These are phyloP conservation scores for Rhinoptilus africanus DNA, from an alignment of 2,113 vertebrate genomes.

Conservation along the genomic window DNA sequence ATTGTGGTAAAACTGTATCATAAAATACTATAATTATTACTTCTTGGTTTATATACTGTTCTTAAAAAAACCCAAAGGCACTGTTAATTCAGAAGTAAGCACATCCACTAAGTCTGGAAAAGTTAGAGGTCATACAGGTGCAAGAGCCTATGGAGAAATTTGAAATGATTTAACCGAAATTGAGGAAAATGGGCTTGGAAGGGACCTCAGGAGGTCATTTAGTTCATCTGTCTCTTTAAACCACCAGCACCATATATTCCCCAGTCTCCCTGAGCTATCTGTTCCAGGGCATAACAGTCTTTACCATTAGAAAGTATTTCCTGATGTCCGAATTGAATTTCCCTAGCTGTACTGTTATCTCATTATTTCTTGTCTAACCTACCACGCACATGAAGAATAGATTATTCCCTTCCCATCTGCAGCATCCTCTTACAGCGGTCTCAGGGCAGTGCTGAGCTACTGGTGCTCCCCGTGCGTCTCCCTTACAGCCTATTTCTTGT, in stretches of 20 bases:
- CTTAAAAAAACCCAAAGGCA: background rate
- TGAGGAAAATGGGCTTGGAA: background rate
- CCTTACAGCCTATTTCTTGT: background rate
- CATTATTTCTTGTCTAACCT: constrained; percentile 7
- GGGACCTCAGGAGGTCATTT: background rate
- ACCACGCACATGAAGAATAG: background rate
- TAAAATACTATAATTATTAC: background rate
- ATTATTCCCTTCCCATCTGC: constrained; percentile 28
- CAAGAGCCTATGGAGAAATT: background rate
- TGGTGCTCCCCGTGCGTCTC: background rate
- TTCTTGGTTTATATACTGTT: background rate
- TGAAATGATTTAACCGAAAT: background rate
- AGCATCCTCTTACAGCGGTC: background rate
- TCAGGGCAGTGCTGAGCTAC: background rate
- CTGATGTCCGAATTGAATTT: constrained; percentile 49
- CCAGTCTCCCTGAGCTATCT: background rate
- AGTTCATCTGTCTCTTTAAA: constrained; percentile 5
- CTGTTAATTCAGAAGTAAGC: background rate
- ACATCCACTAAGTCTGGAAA: background rate
- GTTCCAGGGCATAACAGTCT: background rate
- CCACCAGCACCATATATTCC: background rate
- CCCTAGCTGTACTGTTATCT: constrained; percentile 12
- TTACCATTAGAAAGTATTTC: constrained; percentile 40
- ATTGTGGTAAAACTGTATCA: background rate
- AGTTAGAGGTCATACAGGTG: background rate